A percentile compares a stretch with the other conserved stretches of the same genome.
These are phyloP conservation scores for Muricea muricata DNA, from an alignment of 92 coral and sea anemone genomes.

Conservation along the genomic window DNA sequence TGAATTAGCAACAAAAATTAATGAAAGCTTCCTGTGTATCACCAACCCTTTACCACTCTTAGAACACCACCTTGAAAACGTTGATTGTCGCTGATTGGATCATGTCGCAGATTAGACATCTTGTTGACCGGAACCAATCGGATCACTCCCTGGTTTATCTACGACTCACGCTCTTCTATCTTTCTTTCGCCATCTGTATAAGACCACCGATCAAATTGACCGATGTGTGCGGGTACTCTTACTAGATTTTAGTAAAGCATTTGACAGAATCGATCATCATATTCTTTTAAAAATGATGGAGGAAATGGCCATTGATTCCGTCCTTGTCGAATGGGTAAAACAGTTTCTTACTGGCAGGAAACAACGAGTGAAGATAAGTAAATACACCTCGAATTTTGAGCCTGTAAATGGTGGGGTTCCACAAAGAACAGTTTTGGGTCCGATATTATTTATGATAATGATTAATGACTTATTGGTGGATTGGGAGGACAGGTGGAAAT, in stretches of 20 bases:
- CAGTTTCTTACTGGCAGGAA: background rate
- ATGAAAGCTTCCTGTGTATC: too few relatives aligned
- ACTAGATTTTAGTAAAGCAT: background rate
- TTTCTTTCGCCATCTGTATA: background rate
- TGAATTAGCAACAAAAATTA: too few relatives aligned
- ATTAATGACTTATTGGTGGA: background rate
- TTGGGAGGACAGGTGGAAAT: background rate
- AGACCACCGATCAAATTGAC: background rate
- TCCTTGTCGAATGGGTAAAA: too few relatives aligned
- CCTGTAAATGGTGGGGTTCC: background rate
- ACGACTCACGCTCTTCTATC: background rate
- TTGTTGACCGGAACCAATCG: slow-evolving; percentile 16
- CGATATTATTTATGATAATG: background rate
- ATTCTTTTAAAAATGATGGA: background rate
- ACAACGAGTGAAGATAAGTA: too few relatives aligned
- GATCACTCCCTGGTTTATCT: slow-evolving; percentile 18
- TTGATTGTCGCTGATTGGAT: background rate
- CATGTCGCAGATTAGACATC: background rate
- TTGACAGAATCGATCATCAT: background rate
- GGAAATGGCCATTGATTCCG: background rate
- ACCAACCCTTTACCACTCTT: too few relatives aligned
- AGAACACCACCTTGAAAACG: too few relatives aligned
- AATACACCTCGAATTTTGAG: background rate
- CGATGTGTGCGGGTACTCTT: background rate
- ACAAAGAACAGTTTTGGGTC: background rate